A percentile compares a stretch with the other conserved stretches of the same genome.
These are phyloP conservation scores for Ophiothrix spiculata DNA, from an alignment of 35 echinoderm and acorn worm genomes.

Conservation along the genomic window DNA sequence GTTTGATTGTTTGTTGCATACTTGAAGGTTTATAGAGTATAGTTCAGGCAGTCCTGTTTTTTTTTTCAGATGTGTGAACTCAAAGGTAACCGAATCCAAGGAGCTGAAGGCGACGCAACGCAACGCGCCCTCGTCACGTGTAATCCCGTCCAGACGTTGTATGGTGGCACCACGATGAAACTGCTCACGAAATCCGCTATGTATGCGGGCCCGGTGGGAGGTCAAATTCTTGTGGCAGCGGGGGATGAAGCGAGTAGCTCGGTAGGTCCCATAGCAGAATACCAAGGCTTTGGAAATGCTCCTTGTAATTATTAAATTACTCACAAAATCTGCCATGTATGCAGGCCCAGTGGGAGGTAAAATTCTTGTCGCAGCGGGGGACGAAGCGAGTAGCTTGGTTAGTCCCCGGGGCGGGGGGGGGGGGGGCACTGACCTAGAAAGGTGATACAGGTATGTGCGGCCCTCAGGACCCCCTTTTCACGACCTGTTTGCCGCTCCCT, in stretches of 20 bases:
- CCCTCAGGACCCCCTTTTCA: too few relatives aligned
- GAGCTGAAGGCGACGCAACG: slow-evolving; percentile 23
- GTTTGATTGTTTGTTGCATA: slow-evolving; percentile 12
- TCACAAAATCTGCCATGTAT: slow-evolving; percentile 68
- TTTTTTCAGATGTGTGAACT: slow-evolving; percentile 87
- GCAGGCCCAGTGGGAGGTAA: slow-evolving; percentile 44
- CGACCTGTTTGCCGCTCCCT: too few relatives aligned
- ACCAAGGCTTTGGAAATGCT: too few relatives aligned
- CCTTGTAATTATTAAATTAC: slow-evolving; percentile 87
- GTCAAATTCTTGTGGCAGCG: slow-evolving; percentile 67
- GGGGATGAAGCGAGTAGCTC: slow-evolving; percentile 86
- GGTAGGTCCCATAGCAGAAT: slow-evolving; percentile 81
- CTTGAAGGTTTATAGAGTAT: too few relatives aligned
- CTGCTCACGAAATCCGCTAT: slow-evolving; percentile 64
- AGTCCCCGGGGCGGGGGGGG: too few relatives aligned
- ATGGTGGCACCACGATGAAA: slow-evolving; percentile 92
- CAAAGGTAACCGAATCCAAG: slow-evolving; percentile 21
- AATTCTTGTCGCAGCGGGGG: slow-evolving; percentile 75
- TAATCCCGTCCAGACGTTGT: slow-evolving; percentile 83
- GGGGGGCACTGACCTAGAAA: too few relatives aligned
- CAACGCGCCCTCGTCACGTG: slow-evolving; percentile 32
- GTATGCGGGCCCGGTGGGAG: slow-evolving; percentile 46
- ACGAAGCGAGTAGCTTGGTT: slow-evolving; percentile 83
- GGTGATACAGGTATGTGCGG: too few relatives aligned
- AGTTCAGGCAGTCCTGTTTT: neutral